Conservation (phyloP, 2,888 invertebrate species). For the Ganaspis brasiliensis region DNA sequence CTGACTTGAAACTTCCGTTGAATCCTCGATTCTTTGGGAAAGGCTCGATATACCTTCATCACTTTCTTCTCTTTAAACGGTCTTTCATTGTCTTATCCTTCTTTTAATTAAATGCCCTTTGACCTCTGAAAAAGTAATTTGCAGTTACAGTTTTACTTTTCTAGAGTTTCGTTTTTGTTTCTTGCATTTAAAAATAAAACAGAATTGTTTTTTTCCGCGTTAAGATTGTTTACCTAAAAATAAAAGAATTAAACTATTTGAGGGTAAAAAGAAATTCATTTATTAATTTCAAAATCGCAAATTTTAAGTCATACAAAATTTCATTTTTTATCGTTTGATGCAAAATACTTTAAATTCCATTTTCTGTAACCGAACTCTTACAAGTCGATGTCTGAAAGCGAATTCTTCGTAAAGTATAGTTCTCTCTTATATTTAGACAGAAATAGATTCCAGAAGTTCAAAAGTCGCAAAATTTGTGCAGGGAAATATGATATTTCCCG, state of each 20-base stretch:
- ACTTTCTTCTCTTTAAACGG: conserved; percentile 25
- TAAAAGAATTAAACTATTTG: too few species aligned
- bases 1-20: conserved; percentile 58
- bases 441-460: conserved; percentile 21
- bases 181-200: too few species aligned
- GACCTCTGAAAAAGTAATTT: neutral
- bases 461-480: conserved; percentile 17
- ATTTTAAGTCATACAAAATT: neutral
- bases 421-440: neutral
- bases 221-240: too few species aligned
- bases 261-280: too few species aligned
- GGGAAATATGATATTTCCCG: conserved; percentile 22
- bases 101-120: conserved; percentile 68
- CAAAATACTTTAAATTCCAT: neutral
- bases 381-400: neutral
- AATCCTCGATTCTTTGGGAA: conserved; percentile 61
- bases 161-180: too few species aligned
- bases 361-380: neutral
- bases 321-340: neutral
- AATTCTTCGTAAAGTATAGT: neutral
- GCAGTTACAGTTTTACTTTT: neutral
- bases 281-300: too few species aligned
- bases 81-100: conserved; percentile 53
- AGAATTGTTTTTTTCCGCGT: too few species aligned
- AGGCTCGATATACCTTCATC: conserved; percentile 51